Evolutionary conservation across 1,140 invertebrate species (phyloP).

Genomic region (Calosoma granatense): DNA sequence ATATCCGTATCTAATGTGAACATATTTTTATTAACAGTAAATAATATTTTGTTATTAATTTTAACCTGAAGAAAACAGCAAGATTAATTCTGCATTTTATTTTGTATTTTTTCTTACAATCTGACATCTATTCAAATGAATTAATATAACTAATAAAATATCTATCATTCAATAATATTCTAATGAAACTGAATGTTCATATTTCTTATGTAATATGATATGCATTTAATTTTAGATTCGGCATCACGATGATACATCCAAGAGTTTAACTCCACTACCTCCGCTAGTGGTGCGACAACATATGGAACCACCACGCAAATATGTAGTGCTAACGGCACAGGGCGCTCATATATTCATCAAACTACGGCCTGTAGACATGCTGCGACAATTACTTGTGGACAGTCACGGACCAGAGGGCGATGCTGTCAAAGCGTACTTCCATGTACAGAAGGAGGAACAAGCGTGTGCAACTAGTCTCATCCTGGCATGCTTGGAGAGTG

Average conservation of each 20-base stretch:
- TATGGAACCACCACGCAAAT: conserved; percentile 58
- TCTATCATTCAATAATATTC: too few relatives aligned
- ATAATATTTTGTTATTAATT: too few relatives aligned
- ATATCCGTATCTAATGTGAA: too few relatives aligned
- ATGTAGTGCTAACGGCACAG: conserved; percentile 77
- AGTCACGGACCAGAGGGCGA: conserved; percentile 76
- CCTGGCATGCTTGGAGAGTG: conserved; percentile 64
- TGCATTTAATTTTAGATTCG: too few relatives aligned
- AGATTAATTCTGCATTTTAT: too few relatives aligned
- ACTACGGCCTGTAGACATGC: conserved; percentile 75
- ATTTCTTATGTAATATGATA: too few relatives aligned
- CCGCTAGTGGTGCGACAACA: conserved; percentile 67
- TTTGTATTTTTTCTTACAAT: too few relatives aligned
- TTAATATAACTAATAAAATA: too few relatives aligned
- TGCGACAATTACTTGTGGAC: conserved; percentile 69
- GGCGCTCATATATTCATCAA: conserved; percentile 77
- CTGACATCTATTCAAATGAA: too few relatives aligned
- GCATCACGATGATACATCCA: conserved; percentile 19
- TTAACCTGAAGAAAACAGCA: too few relatives aligned
- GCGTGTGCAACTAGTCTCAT: conserved; percentile 83
- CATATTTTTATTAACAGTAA: too few relatives aligned
- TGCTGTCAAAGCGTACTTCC: conserved; percentile 76
- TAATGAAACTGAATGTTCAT: too few relatives aligned
- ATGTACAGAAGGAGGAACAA: conserved; percentile 70
- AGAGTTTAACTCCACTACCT: conserved; percentile 35